Evolutionary conservation across 2,113 vertebrate species (phyloP).

Genomic region (Bufo bufo): DNA sequence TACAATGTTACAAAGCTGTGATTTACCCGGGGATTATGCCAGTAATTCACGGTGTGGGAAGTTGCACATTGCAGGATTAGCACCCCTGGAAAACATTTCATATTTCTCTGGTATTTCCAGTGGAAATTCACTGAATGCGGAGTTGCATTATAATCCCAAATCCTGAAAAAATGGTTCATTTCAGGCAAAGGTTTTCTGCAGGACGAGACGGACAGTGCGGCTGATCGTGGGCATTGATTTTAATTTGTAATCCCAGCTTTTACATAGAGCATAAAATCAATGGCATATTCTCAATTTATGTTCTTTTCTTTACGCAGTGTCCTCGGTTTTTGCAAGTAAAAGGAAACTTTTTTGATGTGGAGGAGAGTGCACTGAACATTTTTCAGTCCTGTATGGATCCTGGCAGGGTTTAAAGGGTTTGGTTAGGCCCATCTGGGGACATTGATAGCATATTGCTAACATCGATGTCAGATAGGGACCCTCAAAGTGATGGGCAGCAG

Average conservation of each 20-base stretch:
- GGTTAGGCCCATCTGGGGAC: too few species aligned
- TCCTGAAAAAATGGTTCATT: conserved; percentile 5
- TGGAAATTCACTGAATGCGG: background rate
- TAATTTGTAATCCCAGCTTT: conserved; percentile 46
- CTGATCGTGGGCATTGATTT: conserved; percentile 43
- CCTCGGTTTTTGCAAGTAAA: background rate
- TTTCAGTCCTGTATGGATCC: too few species aligned
- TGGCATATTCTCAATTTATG: conserved; percentile 41
- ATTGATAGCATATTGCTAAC: too few species aligned
- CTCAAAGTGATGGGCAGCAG: too few species aligned
- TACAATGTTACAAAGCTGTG: background rate
- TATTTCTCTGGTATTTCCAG: background rate
- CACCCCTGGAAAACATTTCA: background rate
- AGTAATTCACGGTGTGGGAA: background rate
- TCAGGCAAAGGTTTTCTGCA: conserved; percentile 17
- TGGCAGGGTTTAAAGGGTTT: too few species aligned
- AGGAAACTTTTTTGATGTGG: background rate
- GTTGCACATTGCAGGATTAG: background rate
- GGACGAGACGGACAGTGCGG: background rate
- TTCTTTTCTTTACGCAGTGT: conserved; percentile 35
- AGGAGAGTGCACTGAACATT: too few species aligned
- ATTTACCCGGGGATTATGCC: background rate
- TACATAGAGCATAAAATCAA: conserved; percentile 40
- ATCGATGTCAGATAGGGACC: too few species aligned
- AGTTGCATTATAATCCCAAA: background rate